These are phyloP conservation scores for Antheraea assamensis DNA, from an alignment of 2,888 invertebrate species.

Conservation along the genomic window DNA sequence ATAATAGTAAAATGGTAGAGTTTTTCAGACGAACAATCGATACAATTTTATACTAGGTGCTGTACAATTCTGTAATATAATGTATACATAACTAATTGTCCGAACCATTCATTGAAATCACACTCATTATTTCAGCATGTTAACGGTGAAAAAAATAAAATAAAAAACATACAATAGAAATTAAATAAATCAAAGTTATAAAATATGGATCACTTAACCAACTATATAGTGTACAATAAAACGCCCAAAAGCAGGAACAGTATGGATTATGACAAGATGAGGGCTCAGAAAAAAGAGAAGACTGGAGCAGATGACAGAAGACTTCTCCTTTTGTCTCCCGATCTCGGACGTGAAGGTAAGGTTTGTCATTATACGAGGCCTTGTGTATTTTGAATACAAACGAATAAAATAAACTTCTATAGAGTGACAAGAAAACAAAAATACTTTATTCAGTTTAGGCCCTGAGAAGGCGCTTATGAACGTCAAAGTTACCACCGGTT, in stretches of 20 bases:
- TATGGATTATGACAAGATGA: conserved; percentile 65
- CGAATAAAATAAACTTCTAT: neutral
- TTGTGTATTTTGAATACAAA: neutral
- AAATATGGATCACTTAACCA: conserved; percentile 67
- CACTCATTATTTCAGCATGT: neutral
- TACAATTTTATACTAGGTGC: no score
- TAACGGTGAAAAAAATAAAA: neutral
- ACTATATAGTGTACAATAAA: conserved; percentile 68
- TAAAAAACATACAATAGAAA: conserved; percentile 6
- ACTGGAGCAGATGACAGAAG: conserved; percentile 56
- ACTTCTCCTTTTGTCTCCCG: conserved; percentile 64
- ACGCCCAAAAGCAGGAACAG: conserved; percentile 59
- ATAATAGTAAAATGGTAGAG: no score
- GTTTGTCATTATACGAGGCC: neutral
- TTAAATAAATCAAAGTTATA: conserved; percentile 15
- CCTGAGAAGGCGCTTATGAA: no score
- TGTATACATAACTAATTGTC: neutral
- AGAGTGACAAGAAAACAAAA: no score
- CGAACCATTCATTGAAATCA: neutral
- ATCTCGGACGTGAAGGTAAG: conserved; percentile 66
- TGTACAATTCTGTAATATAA: neutral
- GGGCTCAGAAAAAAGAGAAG: conserved; percentile 53
- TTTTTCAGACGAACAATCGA: no score
- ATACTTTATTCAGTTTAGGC: no score
- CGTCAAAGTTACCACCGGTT: no score